Conservation (phyloP, 1,140 invertebrate genomes). For the Hyles euphorbiae region DNA sequence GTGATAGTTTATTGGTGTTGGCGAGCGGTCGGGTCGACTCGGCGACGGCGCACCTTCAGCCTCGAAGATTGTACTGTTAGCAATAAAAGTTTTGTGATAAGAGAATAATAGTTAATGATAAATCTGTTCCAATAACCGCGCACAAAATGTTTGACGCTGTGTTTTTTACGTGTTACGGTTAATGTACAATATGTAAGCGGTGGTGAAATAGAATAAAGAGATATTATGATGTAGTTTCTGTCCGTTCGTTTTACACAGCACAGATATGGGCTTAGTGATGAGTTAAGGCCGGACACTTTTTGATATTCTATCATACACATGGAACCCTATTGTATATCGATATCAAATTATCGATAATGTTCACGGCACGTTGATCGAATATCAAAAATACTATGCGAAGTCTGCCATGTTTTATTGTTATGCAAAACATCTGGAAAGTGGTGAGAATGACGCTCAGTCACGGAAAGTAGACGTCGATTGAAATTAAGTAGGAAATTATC, state of each 20-base stretch:
- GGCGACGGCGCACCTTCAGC: conserved; percentile 9
- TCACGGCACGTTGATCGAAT: conserved; percentile 4
- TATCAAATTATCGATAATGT: neutral
- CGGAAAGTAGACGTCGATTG: too few relatives aligned
- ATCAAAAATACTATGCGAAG: neutral
- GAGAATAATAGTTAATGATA: conserved; percentile 28
- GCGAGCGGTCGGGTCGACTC: neutral
- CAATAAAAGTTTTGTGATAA: conserved; percentile 70
- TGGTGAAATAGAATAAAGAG: neutral
- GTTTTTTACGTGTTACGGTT: conserved; percentile 29
- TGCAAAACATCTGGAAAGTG: too few relatives aligned
- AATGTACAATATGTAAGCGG: conserved; percentile 18
- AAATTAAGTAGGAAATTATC: too few relatives aligned
- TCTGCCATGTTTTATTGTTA: too few relatives aligned
- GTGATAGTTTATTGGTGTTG: neutral
- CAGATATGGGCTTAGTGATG: neutral
- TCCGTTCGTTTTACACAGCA: neutral
- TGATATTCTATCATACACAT: neutral
- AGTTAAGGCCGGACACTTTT: neutral
- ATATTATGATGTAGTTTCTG: too few relatives aligned
- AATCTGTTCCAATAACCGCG: conserved; percentile 40
- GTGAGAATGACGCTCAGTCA: too few relatives aligned
- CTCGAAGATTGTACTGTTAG: conserved; percentile 46
- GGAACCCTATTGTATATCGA: neutral
- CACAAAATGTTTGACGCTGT: conserved; percentile 42